Base-by-base conservation (phyloP, 2,888 invertebrate genomes). In the Hyalella azteca region DNA sequence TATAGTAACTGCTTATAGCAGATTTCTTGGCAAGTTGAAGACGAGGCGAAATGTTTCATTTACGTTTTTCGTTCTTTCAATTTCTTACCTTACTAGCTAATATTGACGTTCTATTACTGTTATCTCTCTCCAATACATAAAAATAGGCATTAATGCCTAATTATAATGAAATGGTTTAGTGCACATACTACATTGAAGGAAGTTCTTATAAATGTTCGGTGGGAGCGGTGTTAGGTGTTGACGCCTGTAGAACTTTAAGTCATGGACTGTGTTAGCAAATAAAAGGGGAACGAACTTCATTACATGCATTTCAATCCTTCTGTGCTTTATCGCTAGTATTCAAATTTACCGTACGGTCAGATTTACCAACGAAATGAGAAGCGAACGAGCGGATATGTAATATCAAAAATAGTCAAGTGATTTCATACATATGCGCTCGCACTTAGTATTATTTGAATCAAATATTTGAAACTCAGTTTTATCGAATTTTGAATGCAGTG, bases 211-310 rank as follows among this genome's bases (percentile, higher is more conserved):
- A 66, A 7, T 66, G 66, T 66, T 66, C 66, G 66, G 19, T 66
- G 66, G 66, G 36, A 19, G 36, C 66, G 36, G 32, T 11, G 32
- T 36, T 66, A 36, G 36, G 66, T 66, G 29, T 36, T 66, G 66
- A 32, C 36, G 36, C 66, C 1, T n/a, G 19, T 66, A 66, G 39
- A 66, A 32, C 15, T 1, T 0, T 66, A 66, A 36, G 66, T 36
- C 66, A 66, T 66, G 66, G 29, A 66, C 66, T 36, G 66, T 66
- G 66, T 66, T 29, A 36, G 9, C 45, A 45, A 66, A 66, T 54
- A 29, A 66, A 66, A 36, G 29, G 66, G 66, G 66, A 66, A 66
- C 19, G 39, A 32, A 54, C 54, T 54, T 11, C 3, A 11, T n/a
- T n/a, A n/a, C n/a, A n/a, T n/a, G n/a, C n/a, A n/a, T n/a, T n/a